Evolutionary conservation across 2,113 vertebrate genomes (phyloP), one percentile per base, ranked within the genome.

Genomic region (Larimichthys crocea): DNA sequence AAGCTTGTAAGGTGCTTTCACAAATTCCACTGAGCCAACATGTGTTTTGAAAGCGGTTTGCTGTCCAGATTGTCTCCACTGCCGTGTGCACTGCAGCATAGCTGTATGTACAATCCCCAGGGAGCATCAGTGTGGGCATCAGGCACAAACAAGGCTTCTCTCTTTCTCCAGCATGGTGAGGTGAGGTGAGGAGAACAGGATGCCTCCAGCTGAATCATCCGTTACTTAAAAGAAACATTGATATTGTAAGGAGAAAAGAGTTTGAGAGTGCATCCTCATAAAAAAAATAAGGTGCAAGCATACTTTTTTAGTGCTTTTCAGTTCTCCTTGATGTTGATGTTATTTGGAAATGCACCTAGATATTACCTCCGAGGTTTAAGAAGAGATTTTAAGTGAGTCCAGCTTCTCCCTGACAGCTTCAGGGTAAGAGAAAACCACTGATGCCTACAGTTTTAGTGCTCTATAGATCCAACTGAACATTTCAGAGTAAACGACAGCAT

Each of bases 71-170:
- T 69, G 40, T 72, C 66, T 85, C 61, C 53, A 49, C 14, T 48
- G 49, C 31, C 48, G 77, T 66, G 79, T 62, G 75, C 46, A 56
- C 62, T 50, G 66, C 61, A 69, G 81, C 56, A 59, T 52, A 46
- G 63, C 69, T 79, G 62, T 50, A 31, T 53, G 29, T 29, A 3
- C 12, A 1, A 22, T 67, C 76, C 57, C 64, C 24, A 15, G 74
- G 65, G 76, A 85, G 68, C 52, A 22, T 55, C 29, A 68, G 80
- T 52, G 35, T 62, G 83, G 55, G 61, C 59, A 82, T 59, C 12
- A 74, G 68, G 29, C 56, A 26, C 65, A 84, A 56, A 60, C 10
- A 10, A 56, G n/a, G 16, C 60, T 42, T 40, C 9, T 79, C 48
- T 44, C 17, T 66, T 61, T 59, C 42, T 22, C 29, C 24, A 26